Conservation (phyloP, 2,113 vertebrate genomes). For the Peucedramus taeniatus region DNA sequence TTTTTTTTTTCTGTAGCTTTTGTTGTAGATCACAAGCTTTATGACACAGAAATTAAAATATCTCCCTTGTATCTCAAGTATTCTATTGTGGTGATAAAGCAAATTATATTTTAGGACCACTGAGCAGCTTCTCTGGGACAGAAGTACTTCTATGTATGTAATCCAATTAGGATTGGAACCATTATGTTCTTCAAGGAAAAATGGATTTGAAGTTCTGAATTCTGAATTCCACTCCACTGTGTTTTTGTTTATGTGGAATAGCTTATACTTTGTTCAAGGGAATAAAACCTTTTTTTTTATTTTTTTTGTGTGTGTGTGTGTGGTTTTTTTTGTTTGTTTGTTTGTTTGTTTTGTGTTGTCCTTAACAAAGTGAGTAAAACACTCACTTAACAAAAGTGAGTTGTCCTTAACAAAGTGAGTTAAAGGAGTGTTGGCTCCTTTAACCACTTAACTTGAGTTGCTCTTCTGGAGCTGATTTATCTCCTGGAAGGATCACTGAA, state of each 20-base stretch:
- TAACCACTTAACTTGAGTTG: neutral
- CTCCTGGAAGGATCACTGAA: neutral
- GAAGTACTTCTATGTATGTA: neutral
- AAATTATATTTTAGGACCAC: neutral
- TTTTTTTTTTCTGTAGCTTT: neutral
- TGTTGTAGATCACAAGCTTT: neutral
- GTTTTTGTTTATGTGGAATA: neutral
- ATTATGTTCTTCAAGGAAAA: neutral
- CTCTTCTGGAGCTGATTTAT: neutral
- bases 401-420: neutral
- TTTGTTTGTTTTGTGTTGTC: too few species aligned
- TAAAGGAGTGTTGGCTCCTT: neutral
- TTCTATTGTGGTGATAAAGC: neutral
- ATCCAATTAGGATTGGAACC: neutral
- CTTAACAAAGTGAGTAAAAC: neutral
- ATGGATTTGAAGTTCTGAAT: neutral
- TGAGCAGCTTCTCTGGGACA: neutral
- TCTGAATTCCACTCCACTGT: neutral
- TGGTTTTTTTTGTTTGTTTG: too few species aligned
- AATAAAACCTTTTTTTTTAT: neutral
- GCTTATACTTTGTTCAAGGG: neutral
- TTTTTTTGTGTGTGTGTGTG: too few species aligned
- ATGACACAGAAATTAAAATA: neutral
- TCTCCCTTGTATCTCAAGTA: neutral
- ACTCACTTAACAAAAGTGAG: too few species aligned